Evolutionary conservation across 1,140 invertebrate genomes (phyloP).

Genomic region (Thrips palmi): DNA sequence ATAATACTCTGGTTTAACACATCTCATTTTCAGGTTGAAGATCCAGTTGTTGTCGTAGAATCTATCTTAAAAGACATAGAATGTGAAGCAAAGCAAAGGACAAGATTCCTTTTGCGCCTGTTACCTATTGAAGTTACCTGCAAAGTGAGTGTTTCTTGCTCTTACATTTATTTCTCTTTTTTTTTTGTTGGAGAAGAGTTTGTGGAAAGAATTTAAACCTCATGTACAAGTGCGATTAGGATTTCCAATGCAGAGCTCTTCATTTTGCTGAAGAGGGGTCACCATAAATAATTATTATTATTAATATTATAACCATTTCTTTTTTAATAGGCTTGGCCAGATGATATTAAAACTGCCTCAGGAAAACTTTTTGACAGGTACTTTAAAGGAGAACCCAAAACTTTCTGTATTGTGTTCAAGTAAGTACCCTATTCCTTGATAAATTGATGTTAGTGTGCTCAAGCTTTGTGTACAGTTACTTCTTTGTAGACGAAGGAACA

Average conservation of each 20-base stretch:
- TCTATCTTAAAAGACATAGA: conserved; percentile 54
- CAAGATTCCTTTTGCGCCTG: conserved; percentile 53
- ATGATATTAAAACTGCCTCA: conserved; percentile 48
- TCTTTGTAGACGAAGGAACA: conserved; percentile 43
- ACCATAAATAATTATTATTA: too few relatives aligned
- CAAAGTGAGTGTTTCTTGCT: conserved; percentile 30
- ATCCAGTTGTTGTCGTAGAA: conserved; percentile 48
- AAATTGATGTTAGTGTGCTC: not conserved
- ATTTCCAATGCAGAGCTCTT: too few relatives aligned
- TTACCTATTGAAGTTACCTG: conserved; percentile 65
- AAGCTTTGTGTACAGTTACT: not conserved
- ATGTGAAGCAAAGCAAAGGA: conserved; percentile 42
- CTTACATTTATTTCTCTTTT: too few relatives aligned
- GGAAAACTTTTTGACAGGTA: conserved; percentile 48
- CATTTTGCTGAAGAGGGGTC: too few relatives aligned
- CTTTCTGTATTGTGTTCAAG: conserved; percentile 64
- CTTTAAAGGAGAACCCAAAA: conserved; percentile 48
- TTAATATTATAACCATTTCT: conserved; percentile 1
- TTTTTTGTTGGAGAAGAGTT: too few relatives aligned
- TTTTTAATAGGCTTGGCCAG: conserved; percentile 34
- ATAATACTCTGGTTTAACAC: not conserved
- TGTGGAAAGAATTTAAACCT: too few relatives aligned
- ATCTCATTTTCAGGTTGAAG: conserved; percentile 27
- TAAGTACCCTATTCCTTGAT: conserved; percentile 18
- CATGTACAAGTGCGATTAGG: too few relatives aligned